These are phyloP conservation scores for Microtus richardsoni DNA, from an alignment of 2,113 vertebrate genomes.

Conservation along the genomic window DNA sequence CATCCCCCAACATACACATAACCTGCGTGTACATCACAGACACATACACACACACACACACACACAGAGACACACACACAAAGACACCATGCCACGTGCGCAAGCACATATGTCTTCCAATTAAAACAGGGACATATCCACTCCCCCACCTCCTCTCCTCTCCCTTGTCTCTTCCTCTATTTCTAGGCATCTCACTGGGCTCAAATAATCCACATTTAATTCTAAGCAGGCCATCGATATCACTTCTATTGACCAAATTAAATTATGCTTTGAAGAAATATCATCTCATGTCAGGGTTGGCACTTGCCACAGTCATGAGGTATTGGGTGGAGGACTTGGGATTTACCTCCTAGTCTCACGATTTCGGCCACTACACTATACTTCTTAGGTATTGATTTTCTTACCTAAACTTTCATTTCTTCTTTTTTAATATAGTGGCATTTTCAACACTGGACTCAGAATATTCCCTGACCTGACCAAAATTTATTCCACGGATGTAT, in stretches of 20 bases:
- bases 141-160: not conserved
- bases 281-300: not conserved
- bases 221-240: not conserved
- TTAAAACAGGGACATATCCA: not conserved
- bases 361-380: not conserved
- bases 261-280: not conserved
- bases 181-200: not conserved
- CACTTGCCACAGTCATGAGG: not conserved
- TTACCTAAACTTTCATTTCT: not conserved
- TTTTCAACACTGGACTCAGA: constrained; percentile 96
- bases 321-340: not conserved
- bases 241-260: not conserved
- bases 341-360: not conserved
- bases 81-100: too few relatives aligned
- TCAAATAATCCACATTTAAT: not conserved
- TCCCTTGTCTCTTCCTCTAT: not conserved
- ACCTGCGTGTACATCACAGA: too few relatives aligned
- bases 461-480: constrained; percentile 93
- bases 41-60: too few relatives aligned
- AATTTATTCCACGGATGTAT: constrained; percentile 91
- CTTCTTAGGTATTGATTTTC: not conserved
- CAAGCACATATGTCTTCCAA: not conserved
- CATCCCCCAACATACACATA: not conserved
- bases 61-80: fast-evolving
- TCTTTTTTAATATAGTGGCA: constrained; percentile 88